These are phyloP conservation scores for Varanus komodoensis DNA, from an alignment of 2,113 vertebrate genomes.

Conservation along the genomic window DNA sequence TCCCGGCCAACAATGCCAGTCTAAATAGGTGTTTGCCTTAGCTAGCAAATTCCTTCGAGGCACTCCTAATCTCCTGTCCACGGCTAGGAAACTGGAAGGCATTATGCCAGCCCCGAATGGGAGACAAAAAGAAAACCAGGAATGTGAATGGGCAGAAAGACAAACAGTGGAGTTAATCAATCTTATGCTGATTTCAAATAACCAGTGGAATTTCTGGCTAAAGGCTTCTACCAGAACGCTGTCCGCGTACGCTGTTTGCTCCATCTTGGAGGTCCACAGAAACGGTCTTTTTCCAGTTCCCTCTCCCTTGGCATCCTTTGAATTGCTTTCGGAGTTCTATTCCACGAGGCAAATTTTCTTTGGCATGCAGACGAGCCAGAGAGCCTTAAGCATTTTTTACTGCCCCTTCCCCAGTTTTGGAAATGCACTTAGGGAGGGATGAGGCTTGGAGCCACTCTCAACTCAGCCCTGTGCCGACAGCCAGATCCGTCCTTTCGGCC, in stretches of 20 bases:
- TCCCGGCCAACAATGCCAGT: background rate
- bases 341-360: constrained; percentile 80
- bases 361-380: constrained; percentile 69
- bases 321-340: constrained; percentile 86
- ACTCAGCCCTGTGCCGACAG: constrained; percentile 3
- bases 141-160: background rate
- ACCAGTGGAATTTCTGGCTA: background rate
- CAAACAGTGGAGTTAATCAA: background rate
- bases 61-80: background rate
- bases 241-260: constrained; percentile 23
- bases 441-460: constrained; percentile 5
- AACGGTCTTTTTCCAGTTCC: constrained; percentile 59
- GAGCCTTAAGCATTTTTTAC: constrained; percentile 41
- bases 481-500: background rate
- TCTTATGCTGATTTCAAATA: background rate
- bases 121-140: background rate
- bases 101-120: background rate
- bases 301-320: constrained; percentile 71
- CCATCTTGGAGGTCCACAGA: constrained; percentile 63
- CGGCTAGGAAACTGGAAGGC: background rate
- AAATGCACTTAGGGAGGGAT: constrained; percentile 41
- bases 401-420: background rate
- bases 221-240: constrained; percentile 16
- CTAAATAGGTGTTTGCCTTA: background rate
- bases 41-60: background rate